These are phyloP conservation scores for Parauchenoglanis ngamensis DNA, from an alignment of 2,797 vertebrate genomes.

Conservation along the genomic window DNA sequence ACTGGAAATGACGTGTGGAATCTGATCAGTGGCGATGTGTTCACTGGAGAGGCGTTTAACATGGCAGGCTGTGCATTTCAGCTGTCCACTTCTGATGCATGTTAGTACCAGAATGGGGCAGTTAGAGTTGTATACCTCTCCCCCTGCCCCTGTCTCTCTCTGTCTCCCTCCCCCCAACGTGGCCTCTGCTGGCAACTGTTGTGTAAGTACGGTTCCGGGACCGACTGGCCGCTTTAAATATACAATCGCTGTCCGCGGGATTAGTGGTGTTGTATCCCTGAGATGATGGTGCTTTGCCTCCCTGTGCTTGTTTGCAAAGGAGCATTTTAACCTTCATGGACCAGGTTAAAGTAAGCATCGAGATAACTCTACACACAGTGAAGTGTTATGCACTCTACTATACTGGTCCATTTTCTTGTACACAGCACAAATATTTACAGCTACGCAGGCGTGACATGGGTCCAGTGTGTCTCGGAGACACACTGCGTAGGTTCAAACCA, in stretches of 20 bases:
- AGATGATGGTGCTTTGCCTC: slow-evolving; percentile 5
- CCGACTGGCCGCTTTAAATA: slow-evolving; percentile 32
- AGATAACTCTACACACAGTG: too few species aligned
- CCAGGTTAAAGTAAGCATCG: background rate
- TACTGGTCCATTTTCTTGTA: background rate
- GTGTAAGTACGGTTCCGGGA: background rate
- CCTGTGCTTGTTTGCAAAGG: background rate
- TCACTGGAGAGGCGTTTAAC: background rate
- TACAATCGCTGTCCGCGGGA: slow-evolving; percentile 2
- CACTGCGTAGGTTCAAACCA: background rate
- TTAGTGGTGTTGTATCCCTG: background rate
- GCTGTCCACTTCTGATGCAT: background rate
- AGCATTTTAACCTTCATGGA: background rate
- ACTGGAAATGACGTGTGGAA: too few species aligned
- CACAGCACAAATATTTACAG: background rate
- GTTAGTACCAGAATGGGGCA: background rate
- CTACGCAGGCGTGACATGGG: background rate
- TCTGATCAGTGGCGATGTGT: too few species aligned
- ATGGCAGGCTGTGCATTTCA: background rate
- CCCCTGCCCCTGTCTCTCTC: too few species aligned
- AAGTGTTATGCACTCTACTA: background rate
- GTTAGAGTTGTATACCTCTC: background rate
- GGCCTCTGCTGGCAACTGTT: slow-evolving; percentile 3
- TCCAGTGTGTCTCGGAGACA: too few species aligned
- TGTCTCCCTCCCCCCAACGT: background rate